Conservation (phyloP, 2,113 vertebrate species). For the Neotoma lepida region DNA sequence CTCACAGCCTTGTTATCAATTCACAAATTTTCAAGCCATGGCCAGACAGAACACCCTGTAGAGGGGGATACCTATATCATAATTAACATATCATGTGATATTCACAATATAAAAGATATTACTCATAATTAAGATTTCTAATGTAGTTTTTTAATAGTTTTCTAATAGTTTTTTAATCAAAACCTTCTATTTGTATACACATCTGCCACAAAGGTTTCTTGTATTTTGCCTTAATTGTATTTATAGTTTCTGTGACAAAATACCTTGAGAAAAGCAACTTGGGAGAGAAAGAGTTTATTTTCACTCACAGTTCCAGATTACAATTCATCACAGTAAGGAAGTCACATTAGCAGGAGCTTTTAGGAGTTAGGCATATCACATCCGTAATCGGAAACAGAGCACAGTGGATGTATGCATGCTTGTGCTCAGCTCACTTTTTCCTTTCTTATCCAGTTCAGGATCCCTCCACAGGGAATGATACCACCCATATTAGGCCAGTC, state of each 20-base stretch:
- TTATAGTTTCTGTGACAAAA: neutral
- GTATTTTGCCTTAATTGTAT: neutral
- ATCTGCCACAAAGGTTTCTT: slow-evolving; percentile 5
- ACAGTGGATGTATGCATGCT: neutral
- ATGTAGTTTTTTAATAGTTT: no score
- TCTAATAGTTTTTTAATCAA: slow-evolving; percentile 26
- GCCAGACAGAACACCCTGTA: slow-evolving; percentile 3
- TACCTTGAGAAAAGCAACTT: neutral
- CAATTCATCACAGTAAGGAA: neutral
- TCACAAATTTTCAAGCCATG: slow-evolving; percentile 1
- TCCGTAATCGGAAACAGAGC: neutral
- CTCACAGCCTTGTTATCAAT: slow-evolving; percentile 35
- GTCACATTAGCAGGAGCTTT: neutral
- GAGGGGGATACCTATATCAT: slow-evolving; percentile 18
- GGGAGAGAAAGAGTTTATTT: neutral
- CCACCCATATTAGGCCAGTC: neutral
- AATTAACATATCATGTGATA: neutral
- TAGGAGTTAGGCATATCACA: neutral
- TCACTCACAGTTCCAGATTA: neutral
- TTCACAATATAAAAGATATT: slow-evolving; percentile 21
- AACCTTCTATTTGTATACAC: neutral
- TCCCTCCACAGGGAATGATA: neutral
- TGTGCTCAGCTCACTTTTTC: neutral
- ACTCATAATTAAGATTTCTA: slow-evolving; percentile 13
- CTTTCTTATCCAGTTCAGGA: neutral